Conservation (phyloP, 2,888 invertebrate genomes). For the Hydrotaea diabolus region DNA sequence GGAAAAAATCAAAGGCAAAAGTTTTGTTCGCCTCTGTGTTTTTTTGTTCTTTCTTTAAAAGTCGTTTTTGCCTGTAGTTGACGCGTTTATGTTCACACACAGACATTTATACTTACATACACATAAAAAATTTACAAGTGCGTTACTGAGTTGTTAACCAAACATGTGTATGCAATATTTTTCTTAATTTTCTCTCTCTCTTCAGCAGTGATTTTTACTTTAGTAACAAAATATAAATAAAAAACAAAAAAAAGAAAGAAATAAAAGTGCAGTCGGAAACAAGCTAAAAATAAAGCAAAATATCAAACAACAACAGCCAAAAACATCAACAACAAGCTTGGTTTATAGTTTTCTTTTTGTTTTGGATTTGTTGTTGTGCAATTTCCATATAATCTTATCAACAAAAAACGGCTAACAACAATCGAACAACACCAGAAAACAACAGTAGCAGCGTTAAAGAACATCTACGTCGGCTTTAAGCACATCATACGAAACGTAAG, state of each 20-base stretch:
- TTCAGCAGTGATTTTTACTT: conserved; percentile 23
- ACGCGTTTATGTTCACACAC: neutral
- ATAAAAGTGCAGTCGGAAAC: conserved; percentile 7
- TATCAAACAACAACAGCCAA: conserved; percentile 3
- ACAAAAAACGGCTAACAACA: neutral
- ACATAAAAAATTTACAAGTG: neutral
- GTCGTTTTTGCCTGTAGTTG: neutral
- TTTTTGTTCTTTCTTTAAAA: neutral
- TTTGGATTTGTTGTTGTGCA: neutral
- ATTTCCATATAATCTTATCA: neutral
- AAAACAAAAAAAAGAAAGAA: neutral
- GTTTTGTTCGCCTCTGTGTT: neutral
- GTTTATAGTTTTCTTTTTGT: neutral
- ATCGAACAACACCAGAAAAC: neutral
- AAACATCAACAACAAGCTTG: neutral
- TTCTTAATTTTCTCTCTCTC: neutral
- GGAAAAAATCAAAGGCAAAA: conserved; percentile 16
- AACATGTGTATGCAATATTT: neutral
- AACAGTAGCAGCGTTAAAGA: neutral
- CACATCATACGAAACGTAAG: too few relatives aligned
- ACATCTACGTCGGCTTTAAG: too few relatives aligned
- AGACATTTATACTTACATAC: neutral
- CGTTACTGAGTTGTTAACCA: neutral
- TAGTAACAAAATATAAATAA: neutral
- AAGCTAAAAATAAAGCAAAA: neutral